Evolutionary conservation across 2,797 vertebrate genomes (phyloP).

Genomic region (Pantherophis vulpinus): DNA sequence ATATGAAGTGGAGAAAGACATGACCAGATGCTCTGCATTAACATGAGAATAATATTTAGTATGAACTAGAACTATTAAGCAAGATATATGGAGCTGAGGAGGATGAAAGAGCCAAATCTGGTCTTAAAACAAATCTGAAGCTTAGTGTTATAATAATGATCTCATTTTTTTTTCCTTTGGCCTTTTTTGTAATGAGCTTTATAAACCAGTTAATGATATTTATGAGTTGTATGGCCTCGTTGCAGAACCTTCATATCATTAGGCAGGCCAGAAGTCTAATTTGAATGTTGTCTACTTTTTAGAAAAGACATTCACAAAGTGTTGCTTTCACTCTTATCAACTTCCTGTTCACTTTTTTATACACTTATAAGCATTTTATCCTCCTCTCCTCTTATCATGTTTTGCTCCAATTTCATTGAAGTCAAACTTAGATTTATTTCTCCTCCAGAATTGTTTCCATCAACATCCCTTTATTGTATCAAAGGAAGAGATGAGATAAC

Average conservation of each 20-base stretch:
- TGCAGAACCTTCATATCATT: not conserved
- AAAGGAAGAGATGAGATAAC: not conserved
- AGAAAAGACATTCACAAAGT: not conserved
- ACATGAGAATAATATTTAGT: not conserved
- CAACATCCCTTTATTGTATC: not conserved
- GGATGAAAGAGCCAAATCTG: not conserved
- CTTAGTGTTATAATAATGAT: not conserved
- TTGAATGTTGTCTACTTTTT: not conserved
- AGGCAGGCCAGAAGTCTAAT: not conserved
- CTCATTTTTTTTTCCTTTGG: not conserved
- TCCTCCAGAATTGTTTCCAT: not conserved
- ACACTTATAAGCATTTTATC: not conserved
- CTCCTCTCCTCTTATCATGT: not conserved
- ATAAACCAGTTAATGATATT: not conserved
- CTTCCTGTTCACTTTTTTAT: not conserved
- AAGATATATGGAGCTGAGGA: not conserved
- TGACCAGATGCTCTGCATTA: not conserved
- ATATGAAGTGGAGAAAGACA: not conserved
- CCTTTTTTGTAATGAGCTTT: not conserved
- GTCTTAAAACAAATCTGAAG: not conserved
- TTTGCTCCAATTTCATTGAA: not conserved
- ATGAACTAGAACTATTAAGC: not conserved
- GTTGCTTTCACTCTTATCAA: not conserved
- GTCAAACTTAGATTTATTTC: not conserved
- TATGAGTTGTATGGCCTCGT: not conserved